Evolutionary conservation across 2,888 invertebrate species (phyloP).

Genomic region (Leptinotarsa haldemani): DNA sequence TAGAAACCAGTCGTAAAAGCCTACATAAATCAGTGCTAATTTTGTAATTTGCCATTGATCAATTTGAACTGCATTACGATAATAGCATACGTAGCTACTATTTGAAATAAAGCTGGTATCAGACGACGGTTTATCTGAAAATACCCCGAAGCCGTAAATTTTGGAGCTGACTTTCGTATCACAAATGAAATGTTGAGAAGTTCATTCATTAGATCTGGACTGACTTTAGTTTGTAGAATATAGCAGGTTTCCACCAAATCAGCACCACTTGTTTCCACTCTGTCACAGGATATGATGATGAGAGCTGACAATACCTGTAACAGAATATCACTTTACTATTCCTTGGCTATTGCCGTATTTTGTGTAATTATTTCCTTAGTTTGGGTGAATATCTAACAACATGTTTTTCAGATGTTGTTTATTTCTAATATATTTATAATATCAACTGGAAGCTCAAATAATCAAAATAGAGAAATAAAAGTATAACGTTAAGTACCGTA

Average conservation of each 20-base stretch:
- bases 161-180: background rate
- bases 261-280: background rate
- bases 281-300: slow-evolving; percentile 14
- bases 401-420: no score
- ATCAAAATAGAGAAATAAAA: no score
- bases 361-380: no score
- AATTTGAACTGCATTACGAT: slow-evolving; percentile 2
- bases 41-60: background rate
- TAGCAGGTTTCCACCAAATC: slow-evolving; percentile 18
- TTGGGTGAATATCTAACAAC: no score
- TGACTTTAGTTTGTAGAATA: slow-evolving; percentile 10
- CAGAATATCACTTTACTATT: no score
- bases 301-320: slow-evolving; percentile 12
- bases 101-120: background rate
- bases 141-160: background rate
- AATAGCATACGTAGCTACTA: background rate
- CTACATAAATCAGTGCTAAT: no score
- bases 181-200: background rate
- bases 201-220: background rate
- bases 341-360: no score
- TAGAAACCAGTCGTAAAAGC: no score
- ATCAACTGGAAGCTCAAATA: no score
- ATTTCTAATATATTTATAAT: no score
- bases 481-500: no score
- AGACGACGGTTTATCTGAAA: background rate